Evolutionary conservation across 2,797 vertebrate species (phyloP).

Genomic region (Chaunax sp.): DNA sequence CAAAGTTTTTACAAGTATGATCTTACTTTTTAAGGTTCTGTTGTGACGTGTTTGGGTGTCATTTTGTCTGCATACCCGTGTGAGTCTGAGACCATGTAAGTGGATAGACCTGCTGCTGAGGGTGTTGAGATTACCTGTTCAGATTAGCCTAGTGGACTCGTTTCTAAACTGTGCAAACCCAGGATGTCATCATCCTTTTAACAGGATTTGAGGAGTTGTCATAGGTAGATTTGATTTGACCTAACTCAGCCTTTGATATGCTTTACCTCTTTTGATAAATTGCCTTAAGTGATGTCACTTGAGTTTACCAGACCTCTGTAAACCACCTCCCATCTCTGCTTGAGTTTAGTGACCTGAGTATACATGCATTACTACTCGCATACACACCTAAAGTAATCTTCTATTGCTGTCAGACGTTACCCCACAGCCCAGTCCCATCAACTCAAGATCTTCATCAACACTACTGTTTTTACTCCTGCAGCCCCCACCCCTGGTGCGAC

Average conservation of each 20-base stretch:
- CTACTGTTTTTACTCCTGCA: no score
- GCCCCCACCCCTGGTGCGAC: no score
- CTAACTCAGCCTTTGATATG: constrained; percentile 20
- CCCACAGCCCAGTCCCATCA: no score
- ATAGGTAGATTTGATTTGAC: constrained; percentile 56
- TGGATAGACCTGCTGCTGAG: constrained; percentile 27
- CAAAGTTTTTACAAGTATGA: constrained; percentile 37
- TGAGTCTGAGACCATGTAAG: constrained; percentile 25
- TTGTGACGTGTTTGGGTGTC: constrained; percentile 9
- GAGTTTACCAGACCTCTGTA: not conserved
- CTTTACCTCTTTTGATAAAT: constrained; percentile 37
- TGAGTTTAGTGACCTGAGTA: not conserved
- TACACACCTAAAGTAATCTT: no score
- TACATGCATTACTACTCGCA: not conserved
- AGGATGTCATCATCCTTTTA: constrained; percentile 49
- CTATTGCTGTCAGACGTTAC: no score
- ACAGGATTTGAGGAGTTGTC: constrained; percentile 55
- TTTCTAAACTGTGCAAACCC: constrained; percentile 42
- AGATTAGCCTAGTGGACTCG: constrained; percentile 60
- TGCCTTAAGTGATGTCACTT: no score
- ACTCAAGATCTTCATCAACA: no score
- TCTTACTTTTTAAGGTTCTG: not conserved
- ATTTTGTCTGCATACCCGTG: not conserved
- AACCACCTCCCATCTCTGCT: not conserved
- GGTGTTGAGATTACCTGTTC: constrained; percentile 54